phyloP scores from a whole-genome alignment of 1,140 invertebrate genomes.

The Chironomus tepperi region DNA sequence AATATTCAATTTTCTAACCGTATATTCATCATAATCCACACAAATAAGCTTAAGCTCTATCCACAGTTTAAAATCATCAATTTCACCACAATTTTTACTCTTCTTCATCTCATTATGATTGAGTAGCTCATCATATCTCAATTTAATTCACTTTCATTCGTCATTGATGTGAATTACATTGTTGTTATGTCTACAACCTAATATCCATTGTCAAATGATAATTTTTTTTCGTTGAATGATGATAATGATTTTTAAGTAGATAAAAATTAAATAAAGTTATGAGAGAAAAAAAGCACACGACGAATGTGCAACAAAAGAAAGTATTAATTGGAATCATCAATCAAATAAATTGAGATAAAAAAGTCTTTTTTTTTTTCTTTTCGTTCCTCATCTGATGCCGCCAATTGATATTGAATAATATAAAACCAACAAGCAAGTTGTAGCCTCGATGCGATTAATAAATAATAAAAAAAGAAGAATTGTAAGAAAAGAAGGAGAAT shows the following conservation, averaged over 20 bases:
- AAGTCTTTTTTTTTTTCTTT: background rate
- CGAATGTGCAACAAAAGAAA: conserved; percentile 18
- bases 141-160: background rate
- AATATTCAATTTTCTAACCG: no score
- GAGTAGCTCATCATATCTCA: background rate
- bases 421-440: background rate
- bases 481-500: conserved; percentile 13
- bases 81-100: background rate
- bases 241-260: background rate
- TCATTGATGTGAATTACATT: no score
- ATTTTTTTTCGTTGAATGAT: background rate
- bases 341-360: background rate
- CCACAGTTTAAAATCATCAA: no score
- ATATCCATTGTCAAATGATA: no score
- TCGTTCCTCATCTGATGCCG: background rate
- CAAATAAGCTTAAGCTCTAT: no score
- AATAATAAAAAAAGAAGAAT: conserved; percentile 16
- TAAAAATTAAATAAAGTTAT: no score
- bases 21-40: no score
- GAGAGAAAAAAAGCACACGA: no score
- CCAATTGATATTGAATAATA: background rate
- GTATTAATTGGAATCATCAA: conserved; percentile 18
- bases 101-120: background rate
- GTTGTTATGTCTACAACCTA: no score
- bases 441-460: background rate